phyloP scores from a whole-genome alignment of 1,140 invertebrate genomes.

The Centruroides sculpturatus region DNA sequence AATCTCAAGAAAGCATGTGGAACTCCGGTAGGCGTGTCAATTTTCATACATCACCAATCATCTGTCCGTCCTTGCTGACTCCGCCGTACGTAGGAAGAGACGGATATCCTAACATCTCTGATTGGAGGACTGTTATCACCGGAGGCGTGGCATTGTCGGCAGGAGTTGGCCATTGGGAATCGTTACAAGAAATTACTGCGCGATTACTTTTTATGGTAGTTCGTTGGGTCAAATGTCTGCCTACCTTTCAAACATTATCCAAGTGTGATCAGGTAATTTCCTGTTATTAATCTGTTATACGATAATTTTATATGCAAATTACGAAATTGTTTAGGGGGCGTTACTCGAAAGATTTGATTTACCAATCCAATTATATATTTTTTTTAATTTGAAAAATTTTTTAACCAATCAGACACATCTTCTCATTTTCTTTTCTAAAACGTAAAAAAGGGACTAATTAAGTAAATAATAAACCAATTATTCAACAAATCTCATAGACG shows the following conservation, averaged over 20 bases:
- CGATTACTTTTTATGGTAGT: constrained; percentile 81
- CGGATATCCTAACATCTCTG: too few species aligned
- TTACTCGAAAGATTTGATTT: too few species aligned
- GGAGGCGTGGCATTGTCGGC: neutral
- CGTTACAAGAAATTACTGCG: constrained; percentile 65
- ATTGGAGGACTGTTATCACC: too few species aligned
- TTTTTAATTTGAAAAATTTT: too few species aligned
- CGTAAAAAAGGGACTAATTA: too few species aligned
- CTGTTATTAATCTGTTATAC: neutral
- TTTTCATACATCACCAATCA: neutral
- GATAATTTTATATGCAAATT: neutral
- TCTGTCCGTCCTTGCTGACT: neutral
- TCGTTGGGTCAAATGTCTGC: constrained; percentile 76
- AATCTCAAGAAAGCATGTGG: constrained; percentile 70
- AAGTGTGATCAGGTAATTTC: constrained; percentile 52
- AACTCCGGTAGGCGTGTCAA: constrained; percentile 23
- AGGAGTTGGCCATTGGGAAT: constrained; percentile 13
- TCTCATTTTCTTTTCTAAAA: too few species aligned
- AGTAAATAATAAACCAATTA: too few species aligned
- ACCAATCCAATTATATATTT: too few species aligned
- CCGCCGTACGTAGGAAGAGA: neutral
- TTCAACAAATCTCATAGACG: neutral
- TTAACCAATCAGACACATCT: too few species aligned
- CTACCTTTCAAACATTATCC: constrained; percentile 74
- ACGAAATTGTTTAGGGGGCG: neutral